phyloP scores from a whole-genome alignment of 1,140 invertebrate species.

The Ceratina australensis region DNA sequence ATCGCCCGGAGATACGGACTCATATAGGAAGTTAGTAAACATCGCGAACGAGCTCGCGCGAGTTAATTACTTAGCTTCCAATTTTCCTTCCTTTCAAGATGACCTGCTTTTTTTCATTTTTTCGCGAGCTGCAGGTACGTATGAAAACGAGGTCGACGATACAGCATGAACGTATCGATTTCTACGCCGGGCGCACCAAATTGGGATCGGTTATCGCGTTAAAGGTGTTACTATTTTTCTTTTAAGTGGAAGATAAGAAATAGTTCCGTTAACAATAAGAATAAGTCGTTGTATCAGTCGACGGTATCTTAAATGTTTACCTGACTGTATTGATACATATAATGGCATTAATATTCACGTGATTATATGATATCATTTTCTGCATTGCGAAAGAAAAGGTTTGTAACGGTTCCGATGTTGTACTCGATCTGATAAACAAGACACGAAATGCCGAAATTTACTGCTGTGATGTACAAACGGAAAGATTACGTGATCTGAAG shows the following conservation, averaged over 20 bases:
- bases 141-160: constrained; percentile 47
- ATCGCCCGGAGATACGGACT: not conserved
- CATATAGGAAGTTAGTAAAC: not conserved
- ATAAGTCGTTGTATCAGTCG: not conserved
- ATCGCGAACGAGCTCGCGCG: constrained; percentile 9
- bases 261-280: too few relatives aligned
- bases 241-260: not conserved
- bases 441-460: constrained; percentile 23
- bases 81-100: constrained; percentile 45
- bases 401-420: constrained; percentile 26
- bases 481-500: constrained; percentile 44
- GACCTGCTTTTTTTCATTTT: constrained; percentile 44
- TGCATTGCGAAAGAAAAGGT: not conserved
- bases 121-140: not conserved
- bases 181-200: constrained; percentile 23
- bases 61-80: constrained; percentile 46
- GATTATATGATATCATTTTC: not conserved
- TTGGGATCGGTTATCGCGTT: constrained; percentile 36
- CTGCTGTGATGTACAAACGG: constrained; percentile 1
- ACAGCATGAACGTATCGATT: constrained; percentile 48
- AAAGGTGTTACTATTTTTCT: constrained; percentile 1
- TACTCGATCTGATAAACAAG: not conserved
- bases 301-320: not conserved
- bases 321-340: not conserved
- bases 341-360: too few relatives aligned